Evolutionary conservation across 92 coral and sea anemone species (phyloP), one percentile per base, ranked within the genome.

Genomic region (Galaxea fascicularis): DNA sequence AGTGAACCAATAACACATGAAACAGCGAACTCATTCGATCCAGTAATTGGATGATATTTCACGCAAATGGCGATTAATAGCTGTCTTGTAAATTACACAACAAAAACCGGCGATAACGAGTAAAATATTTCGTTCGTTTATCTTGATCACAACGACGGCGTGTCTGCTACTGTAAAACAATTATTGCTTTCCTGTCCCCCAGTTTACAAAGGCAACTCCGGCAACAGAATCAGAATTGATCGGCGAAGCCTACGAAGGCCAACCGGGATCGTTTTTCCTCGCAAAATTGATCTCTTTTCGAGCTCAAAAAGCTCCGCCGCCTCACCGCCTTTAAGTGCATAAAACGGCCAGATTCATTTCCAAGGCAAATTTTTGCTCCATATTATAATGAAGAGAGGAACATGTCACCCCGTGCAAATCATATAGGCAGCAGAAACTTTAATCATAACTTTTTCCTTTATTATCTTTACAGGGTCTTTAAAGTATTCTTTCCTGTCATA

Each of bases 11-110:
- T 59, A 58, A 35, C 39, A 30, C 62, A 20, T 16, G 25, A 30
- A 20, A 39, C 15, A 41, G 58, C 44, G 44, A 62, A 77, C 39
- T 59, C 82, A 57, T 75, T 75, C 35, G 52, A 15, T 30, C 51
- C 57, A 21, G 51, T 58, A 75, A 56, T 75, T 56, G 17, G 28
- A 49, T 51, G 8, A 59, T 57, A 10, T 77, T 77, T 77, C 82
- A 17, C 13, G 56, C 35, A 31, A 77, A 63, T 11, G 71, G 15
- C 26, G n/a, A 25, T 63, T 60, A 60, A 60, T 26, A 62, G 30
- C 52, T 76, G 56, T 76, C 67, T 30, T 21, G 52, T 57, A 60
- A 76, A 76, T 41, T 57, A 24, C 52, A 60, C 69, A 76, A 60
- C 51, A 16, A 1, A 25, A 25, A 7, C n/a, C 26, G 14, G 41